A percentile compares a stretch with the other conserved stretches of the same genome.
phyloP scores from a whole-genome alignment of 2,888 invertebrate species.

The Andrena dorsata region DNA sequence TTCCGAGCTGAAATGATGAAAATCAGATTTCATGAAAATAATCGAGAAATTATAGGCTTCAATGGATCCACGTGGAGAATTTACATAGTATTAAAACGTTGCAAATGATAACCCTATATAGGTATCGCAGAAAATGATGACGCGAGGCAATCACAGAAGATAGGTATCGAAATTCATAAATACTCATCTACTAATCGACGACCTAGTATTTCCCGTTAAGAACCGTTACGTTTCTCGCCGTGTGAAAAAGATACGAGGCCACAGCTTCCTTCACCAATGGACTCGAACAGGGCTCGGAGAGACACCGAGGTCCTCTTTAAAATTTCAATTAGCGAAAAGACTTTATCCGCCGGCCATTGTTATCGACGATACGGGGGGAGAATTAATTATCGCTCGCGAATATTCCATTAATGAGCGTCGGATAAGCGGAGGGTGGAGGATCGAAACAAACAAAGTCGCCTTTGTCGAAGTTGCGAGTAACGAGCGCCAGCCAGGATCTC shows the following conservation, averaged over 20 bases:
- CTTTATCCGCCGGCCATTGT: constrained; percentile 53
- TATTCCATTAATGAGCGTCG: constrained; percentile 57
- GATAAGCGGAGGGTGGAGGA: constrained; percentile 7
- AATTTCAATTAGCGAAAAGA: constrained; percentile 54
- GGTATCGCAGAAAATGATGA: too few species aligned
- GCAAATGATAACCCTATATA: too few species aligned
- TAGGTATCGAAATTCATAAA: neutral
- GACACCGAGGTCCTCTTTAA: constrained; percentile 34
- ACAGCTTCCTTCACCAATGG: neutral
- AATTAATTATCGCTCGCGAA: constrained; percentile 56
- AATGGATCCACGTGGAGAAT: too few species aligned
- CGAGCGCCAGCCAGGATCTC: constrained; percentile 12
- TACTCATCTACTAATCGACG: too few species aligned
- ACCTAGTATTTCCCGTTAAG: too few species aligned
- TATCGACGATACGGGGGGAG: constrained; percentile 44
- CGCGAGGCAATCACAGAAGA: too few species aligned
- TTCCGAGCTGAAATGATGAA: too few species aligned
- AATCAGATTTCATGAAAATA: too few species aligned
- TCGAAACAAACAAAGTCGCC: constrained; percentile 11
- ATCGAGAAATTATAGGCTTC: too few species aligned
- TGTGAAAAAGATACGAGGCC: neutral
- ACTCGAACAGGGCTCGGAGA: neutral
- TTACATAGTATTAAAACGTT: too few species aligned
- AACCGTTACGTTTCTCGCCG: too few species aligned
- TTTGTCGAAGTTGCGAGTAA: constrained; percentile 24